Evolutionary conservation across 2,888 invertebrate species (phyloP), one percentile per base, ranked within the genome.

Genomic region (Mechanitis messenoides): DNA sequence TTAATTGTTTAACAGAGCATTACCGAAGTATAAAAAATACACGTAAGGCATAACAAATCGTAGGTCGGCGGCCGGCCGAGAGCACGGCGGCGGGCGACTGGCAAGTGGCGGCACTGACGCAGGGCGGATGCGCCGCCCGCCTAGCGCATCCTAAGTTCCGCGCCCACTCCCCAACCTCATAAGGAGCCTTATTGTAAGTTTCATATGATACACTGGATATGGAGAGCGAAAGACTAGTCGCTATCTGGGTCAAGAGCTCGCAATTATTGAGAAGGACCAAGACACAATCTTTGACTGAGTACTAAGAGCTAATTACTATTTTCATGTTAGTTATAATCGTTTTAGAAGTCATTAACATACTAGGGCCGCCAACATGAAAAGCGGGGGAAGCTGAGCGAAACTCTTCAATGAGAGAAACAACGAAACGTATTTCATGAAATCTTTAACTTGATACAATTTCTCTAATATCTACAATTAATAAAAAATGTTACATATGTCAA

Each of bases 111-210:
- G 77, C 74, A 83, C 77, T 87, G 87, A 78, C 88, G 88, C 88
- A 87, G 87, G 87, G 86, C 85, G 83, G 85, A 84, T 85, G 88
- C 88, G 87, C 85, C 84, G 82, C 82, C 80, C 75, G 81, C 80
- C 80, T 77, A 81, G 83, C 85, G 87, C 87, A 87, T 86, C 83
- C 79, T 78, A 74, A 80, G 81, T 79, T 80, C 80, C 79, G 73
- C 77, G 68, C 77, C 69, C 72, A 68, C 70, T 74, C 71, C 71
- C 70, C 72, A 69, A 70, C 71, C 72, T 71, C 74, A 76, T 78
- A 58, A 60, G 61, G 68, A 54, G 59, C 62, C 60, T 31, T 31
- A 7, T 11, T 31, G 28, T 11, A 61, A 60, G 65, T 67, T 67
- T 65, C 68, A 66, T 64, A 59, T 57, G 59, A 63, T 62, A 45